Evolutionary conservation across 2,888 invertebrate genomes (phyloP), one percentile per base, ranked within the genome.

Genomic region (Apamea anceps): DNA sequence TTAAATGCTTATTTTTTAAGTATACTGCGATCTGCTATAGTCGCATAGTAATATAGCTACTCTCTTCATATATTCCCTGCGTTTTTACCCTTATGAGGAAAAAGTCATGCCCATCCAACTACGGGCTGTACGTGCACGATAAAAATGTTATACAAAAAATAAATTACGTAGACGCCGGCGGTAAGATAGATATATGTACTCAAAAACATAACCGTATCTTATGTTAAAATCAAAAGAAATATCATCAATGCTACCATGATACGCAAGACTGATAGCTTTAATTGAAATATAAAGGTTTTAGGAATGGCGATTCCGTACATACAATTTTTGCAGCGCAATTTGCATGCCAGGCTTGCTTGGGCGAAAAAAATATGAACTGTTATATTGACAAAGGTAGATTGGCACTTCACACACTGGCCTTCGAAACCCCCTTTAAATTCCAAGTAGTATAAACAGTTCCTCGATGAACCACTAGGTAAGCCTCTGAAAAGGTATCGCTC

Each of bases 201-300:
- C 65, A 62, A 66, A 82, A 78, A 85, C 79, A 77, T 37, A 74
- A 63, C 13, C 57, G 13, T 89, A 89, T 89, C 88, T 84, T 66
- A 82, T 84, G 72, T 81, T 77, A 67, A 81, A 89, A 90, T 90
- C 90, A 84, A 81, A 89, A 67, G 70, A 82, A 85, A 83, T 84
- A 85, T 85, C 74, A 88, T 86, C 84, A 84, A 85, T 84, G 90
- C 89, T 89, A 89, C 90, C 85, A 88, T 60, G 84, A 90, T 90
- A 89, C 89, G 88, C 89, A 81, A 42, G 13, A n/a, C 48, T 77
- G 86, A 85, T 87, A 80, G 62, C 25, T 51, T 28, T 57, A 28
- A 79, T 79, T 79, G n/a, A 72, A 73, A 79, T 68, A 54, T 71
- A 67, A n/a, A 21, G 15, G 4, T 37, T 62, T 48, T 32, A 10